Base-by-base conservation (phyloP, 2,113 vertebrate species). In the Anguilla rostrata region DNA sequence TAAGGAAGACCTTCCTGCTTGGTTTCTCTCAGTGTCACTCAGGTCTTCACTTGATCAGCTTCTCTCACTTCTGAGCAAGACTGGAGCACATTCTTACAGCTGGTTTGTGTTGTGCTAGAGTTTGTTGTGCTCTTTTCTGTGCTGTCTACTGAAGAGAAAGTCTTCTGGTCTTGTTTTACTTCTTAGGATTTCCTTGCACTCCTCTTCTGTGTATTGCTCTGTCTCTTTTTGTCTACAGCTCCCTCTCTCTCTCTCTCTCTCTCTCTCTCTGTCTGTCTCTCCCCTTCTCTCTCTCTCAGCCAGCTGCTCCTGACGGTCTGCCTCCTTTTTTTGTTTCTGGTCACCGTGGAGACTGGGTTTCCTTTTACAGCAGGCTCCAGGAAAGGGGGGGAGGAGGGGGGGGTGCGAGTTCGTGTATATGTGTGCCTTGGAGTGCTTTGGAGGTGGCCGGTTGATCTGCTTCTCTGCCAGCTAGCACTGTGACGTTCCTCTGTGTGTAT, bases 241-340 rank as follows among this genome's bases (percentile, higher is more conserved):
- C 56, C 57, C 79, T 53, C 41, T 29, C 41, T n/a, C 81, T 9
- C 79, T 84, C 84, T 86, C 88, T 87, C 71, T 53, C 89, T 88
- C 91, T 78, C 43, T 46, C 43, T 6, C 43, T 34, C 34, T 34
- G 34, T 34, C 34, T 34, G 34, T 34, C 91, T 90, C 86, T 90
- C 92, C 91, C 87, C 88, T 90, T 82, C 81, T 89, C 83, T 88
- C 82, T 86, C 88, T 87, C 71, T 56, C 89, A 91, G 92, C 92
- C 94, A 95, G 94, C 93, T 94, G 94, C 92, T 92, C 88, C 87
- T 86, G 86, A 66, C 84, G 39, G 87, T 87, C 85, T 90, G 90
- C 91, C 92, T 88, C 90, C 89, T 82, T 84, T 93, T 93, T 94
- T 92, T 93, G 93, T 94, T 88, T 86, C 84, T 83, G 78, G 94